These are phyloP conservation scores for Halcyon senegalensis DNA, from an alignment of 2,113 vertebrate genomes.

Conservation along the genomic window DNA sequence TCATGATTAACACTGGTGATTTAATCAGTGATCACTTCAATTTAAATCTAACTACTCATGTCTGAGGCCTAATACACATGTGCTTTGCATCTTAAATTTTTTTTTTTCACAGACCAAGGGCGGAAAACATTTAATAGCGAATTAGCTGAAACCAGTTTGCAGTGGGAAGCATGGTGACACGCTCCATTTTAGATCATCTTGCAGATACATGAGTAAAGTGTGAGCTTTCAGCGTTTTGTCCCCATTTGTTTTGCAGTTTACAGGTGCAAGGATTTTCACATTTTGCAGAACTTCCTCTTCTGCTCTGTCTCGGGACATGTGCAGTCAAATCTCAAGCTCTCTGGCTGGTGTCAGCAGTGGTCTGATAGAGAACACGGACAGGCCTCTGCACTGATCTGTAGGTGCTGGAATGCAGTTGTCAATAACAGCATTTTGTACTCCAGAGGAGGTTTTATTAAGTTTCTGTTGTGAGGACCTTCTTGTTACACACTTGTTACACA, in stretches of 20 bases:
- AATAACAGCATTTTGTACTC: not conserved
- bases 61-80: not conserved
- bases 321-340: not conserved
- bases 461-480: not conserved
- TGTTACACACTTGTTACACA: not conserved
- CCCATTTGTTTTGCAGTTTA: not conserved
- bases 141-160: not conserved
- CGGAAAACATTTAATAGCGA: not conserved
- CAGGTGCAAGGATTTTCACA: not conserved
- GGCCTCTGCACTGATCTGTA: not conserved
- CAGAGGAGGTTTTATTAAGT: not conserved
- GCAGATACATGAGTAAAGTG: not conserved
- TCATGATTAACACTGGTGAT: not conserved
- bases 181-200: not conserved
- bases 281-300: not conserved
- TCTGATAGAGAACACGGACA: not conserved
- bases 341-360: not conserved
- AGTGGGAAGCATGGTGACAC: not conserved
- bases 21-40: conserved; percentile 12
- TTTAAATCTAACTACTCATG: not conserved
- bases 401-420: not conserved
- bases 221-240: not conserved
- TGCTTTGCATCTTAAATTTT: not conserved
- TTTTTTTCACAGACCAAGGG: not conserved
- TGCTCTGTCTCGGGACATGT: not conserved